Base-by-base conservation (phyloP, 2,113 vertebrate species). In the Megaceryle torquata region DNA sequence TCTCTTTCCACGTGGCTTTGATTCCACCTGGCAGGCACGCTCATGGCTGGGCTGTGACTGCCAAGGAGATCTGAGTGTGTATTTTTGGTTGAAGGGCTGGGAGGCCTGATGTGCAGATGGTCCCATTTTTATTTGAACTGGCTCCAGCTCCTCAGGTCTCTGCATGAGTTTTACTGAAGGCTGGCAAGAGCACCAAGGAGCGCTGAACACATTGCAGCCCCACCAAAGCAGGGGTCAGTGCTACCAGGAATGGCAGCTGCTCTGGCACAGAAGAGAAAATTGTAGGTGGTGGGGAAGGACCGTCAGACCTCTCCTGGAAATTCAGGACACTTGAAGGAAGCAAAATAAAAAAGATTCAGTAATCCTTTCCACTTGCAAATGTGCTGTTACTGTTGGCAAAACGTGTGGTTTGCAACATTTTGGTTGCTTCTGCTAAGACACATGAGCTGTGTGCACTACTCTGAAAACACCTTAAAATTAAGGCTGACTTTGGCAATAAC, bases 381-480 rank as follows among this genome's bases (percentile, higher is more conserved):
- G 20, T 77, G 72, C 96, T 97, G 89, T 95, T 96, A 60, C 65
- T 86, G 41, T 86, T 97, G 97, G 96, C 97, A 93, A 68, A 90
- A 77, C 86, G 35, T 8, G 60, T 15, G 65, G 61, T 71, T 97
- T 97, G 97, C 97, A 97, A 97, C 92, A 97, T 74, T 93, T 86
- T 51, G 71, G 87, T 80, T 74, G 91, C 94, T 93, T 96, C 96
- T 97, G 92, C 93, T 95, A 64, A 97, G 95, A 89, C 50, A 89
- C 50, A 20, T 2, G 39, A 97, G 75, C 43, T 77, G 25, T 91
- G 85, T 74, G 81, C 59, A 50, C 72, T 90, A 93, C 96, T 96
- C 93, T 96, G 96, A 90, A 90, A 97, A 94, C 96, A 95, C 97
- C 95, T 97, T 97, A 94, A 97, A 97, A 94, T 85, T 92, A 97